Evolutionary conservation across 2,113 vertebrate species (phyloP), one percentile per base, ranked within the genome.

Genomic region (Nibea coibor): DNA sequence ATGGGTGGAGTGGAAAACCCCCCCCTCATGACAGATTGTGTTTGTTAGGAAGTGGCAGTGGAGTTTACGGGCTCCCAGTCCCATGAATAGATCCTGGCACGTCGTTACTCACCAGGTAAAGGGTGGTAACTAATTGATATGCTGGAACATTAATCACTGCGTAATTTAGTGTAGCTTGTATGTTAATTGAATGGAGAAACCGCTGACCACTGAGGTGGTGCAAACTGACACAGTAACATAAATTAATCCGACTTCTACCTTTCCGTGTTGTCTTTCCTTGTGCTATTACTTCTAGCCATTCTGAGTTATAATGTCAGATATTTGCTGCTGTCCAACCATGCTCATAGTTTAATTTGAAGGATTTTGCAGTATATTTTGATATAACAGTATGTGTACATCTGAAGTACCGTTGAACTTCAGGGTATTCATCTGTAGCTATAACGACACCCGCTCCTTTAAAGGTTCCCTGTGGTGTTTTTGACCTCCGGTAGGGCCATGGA

Each of bases 91-190:
- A 47, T 51, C 48, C 16, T 6, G 62, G 43, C 50, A 75, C 42
- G 3, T 82, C 2, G 4, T 86, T 62, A 76, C 31, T 89, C 73
- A 70, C 61, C 45, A 72, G 78, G 35, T 75, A 77, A 53, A 3
- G 35, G 66, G 67, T 56, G 74, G 45, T 16, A 42, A 81, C 68
- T 71, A 66, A 88, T 87, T 63, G 85, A 68, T 64, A 71, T 69
- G 45, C 57, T n/a, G 28, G 48, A 19, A 43, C 75, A 82, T 88
- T 28, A 65, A 80, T 78, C 61, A 80, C 1, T 42, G 4, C 17
- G n/a, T 80, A 83, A 87, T 89, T 9, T 84, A 80, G 42, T 64
- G 42, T 3, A 65, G 35, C 12, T 48, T 67, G 17, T 62, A 1
- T 62, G 54, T 14, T 68, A 53, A 77, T 7, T 69, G 73, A 74